Evolutionary conservation across 2,888 invertebrate genomes (phyloP).

Genomic region (Coleophora deauratella): DNA sequence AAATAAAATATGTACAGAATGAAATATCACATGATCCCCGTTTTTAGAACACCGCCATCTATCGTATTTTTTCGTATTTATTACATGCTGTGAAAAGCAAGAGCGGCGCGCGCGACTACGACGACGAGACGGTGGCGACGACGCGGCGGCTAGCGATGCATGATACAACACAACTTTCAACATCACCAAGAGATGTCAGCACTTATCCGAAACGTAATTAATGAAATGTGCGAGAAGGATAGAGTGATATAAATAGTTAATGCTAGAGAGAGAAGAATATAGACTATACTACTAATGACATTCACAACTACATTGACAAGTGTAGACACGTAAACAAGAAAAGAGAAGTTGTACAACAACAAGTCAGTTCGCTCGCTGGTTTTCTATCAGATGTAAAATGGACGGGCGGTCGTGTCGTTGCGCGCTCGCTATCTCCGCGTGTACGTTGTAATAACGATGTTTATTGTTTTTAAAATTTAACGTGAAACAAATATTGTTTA

Average conservation of each 20-base stretch:
- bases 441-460: slow-evolving; percentile 69
- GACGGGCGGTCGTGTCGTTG: slow-evolving; percentile 67
- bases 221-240: slow-evolving; percentile 42
- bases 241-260: slow-evolving; percentile 13
- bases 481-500: slow-evolving; percentile 67
- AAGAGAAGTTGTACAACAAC: slow-evolving; percentile 74
- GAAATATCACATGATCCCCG: too few species aligned
- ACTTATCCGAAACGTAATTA: slow-evolving; percentile 21
- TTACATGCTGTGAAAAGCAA: too few species aligned
- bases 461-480: slow-evolving; percentile 59
- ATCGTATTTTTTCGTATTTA: too few species aligned
- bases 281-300: slow-evolving; percentile 32
- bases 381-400: slow-evolving; percentile 75
- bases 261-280: slow-evolving; percentile 27
- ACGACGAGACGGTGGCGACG: too few species aligned
- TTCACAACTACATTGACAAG: slow-evolving; percentile 38
- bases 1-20: too few species aligned
- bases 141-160: too few species aligned
- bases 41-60: too few species aligned
- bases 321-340: slow-evolving; percentile 60
- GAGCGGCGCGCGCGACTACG: too few species aligned
- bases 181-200: slow-evolving; percentile 42
- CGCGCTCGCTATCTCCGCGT: slow-evolving; percentile 66
- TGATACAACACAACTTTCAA: not conserved
- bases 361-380: slow-evolving; percentile 49